Conservation (phyloP, 2,113 vertebrate species). For the Ivindomyrus marchei region DNA sequence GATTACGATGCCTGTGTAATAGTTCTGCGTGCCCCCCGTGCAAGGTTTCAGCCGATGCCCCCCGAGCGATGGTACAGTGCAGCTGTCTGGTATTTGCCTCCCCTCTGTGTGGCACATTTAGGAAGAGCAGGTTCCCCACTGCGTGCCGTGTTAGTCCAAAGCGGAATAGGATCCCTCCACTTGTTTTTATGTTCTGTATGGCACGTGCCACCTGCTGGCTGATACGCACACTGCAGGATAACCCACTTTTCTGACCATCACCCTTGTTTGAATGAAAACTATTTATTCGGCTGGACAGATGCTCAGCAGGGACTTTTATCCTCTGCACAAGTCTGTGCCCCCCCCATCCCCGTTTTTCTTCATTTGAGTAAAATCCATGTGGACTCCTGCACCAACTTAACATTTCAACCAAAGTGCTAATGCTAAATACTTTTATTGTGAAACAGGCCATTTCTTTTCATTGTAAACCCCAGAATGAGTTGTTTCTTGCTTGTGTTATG, state of each 20-base stretch:
- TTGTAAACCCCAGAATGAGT: not conserved
- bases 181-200: not conserved
- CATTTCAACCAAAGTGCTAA: not conserved
- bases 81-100: not conserved
- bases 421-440: not conserved
- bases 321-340: not conserved
- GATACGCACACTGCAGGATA: not conserved
- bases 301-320: not conserved
- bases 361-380: not conserved
- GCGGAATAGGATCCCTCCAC: not conserved
- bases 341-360: not conserved
- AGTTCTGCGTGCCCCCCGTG: not conserved
- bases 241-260: not conserved
- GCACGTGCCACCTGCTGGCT: not conserved
- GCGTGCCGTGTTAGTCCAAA: not conserved
- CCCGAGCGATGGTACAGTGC: not conserved
- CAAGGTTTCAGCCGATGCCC: not conserved
- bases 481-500: not conserved
- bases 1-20: not conserved
- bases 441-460: not conserved
- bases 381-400: not conserved
- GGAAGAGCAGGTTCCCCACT: not conserved
- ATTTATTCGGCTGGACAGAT: not conserved
- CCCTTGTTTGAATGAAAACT: not conserved
- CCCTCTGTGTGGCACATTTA: not conserved